Evolutionary conservation across 2,797 vertebrate genomes (phyloP), one percentile per base, ranked within the genome.

Genomic region (Tamandua tetradactyla): DNA sequence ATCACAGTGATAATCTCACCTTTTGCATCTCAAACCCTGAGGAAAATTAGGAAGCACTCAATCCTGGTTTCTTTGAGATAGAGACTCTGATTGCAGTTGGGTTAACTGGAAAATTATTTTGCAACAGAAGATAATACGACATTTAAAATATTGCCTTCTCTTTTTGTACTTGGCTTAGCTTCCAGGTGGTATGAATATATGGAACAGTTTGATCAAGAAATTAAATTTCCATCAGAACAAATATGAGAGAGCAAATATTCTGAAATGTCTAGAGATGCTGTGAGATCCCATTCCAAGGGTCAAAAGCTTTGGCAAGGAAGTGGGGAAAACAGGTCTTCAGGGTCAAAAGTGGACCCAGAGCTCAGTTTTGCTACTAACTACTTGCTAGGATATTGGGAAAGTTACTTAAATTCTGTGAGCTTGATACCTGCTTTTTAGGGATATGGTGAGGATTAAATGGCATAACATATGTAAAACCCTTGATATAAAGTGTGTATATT

Each of bases 361-460:
- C 15, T 52, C 74, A 66, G 44, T 66, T 76, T 91, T 88, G 61
- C 61, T 76, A 5, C 74, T 90, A 81, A 55, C 42, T 89, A 17
- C 47, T 30, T 61, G 59, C 27, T 13, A 59, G n/a, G 17, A 75
- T 64, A 32, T 64, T 52, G 49, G 5, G 7, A 62, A 74, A 71
- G 14, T 66, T 61, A 62, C 49, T 91, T 86, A 76, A 89, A 75
- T 88, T 93, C 47, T 87, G 18, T 57, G 17, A 92, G 17, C 37
- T 93, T 78, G 44, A 71, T 66, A 79, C 5, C 14, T 74, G n/a
- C 20, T 44, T 32, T 79, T 14, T 32, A 85, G 59, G 15, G 30
- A 25, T 89, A 72, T 75, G 42, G 68, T 7, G 22, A 91, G 2
- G 15, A 72, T 78, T 57, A 68, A 81, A 89, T 93, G 69, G 55